A percentile compares a stretch with the other conserved stretches of the same genome.
These are phyloP conservation scores for Sinonovacula constricta DNA, from an alignment of 1,140 invertebrate genomes.

Conservation along the genomic window DNA sequence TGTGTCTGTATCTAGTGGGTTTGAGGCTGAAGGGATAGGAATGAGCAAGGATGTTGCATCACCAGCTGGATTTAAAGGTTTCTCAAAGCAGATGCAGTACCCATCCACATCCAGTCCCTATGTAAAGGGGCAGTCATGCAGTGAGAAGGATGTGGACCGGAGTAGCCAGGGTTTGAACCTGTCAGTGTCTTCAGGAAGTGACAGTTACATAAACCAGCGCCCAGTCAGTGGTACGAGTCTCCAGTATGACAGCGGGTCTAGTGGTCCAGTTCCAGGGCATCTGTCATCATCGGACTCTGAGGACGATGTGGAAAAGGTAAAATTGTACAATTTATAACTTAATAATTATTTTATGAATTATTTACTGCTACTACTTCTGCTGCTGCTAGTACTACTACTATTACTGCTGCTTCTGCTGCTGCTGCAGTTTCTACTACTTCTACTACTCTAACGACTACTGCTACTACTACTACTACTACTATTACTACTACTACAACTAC, in stretches of 20 bases:
- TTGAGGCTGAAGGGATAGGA: slow-evolving; percentile 1
- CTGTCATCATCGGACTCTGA: slow-evolving; percentile 47
- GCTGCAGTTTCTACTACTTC: no score
- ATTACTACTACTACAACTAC: no score
- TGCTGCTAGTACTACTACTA: no score
- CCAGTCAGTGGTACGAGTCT: slow-evolving; percentile 48
- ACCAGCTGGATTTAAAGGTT: slow-evolving; percentile 17
- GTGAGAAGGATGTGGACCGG: slow-evolving; percentile 27
- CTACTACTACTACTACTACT: no score
- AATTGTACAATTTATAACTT: no score
- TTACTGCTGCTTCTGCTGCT: no score
- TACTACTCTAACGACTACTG: no score
- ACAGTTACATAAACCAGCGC: slow-evolving; percentile 1
- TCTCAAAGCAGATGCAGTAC: background rate
- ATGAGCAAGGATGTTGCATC: slow-evolving; percentile 2
- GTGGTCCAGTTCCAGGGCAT: slow-evolving; percentile 4
- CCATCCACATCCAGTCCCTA: slow-evolving; percentile 43
- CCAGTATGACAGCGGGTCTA: slow-evolving; percentile 34
- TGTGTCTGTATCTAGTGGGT: slow-evolving; percentile 43
- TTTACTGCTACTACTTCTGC: no score
- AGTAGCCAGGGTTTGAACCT: slow-evolving; percentile 15
- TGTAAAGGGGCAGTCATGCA: slow-evolving; percentile 23
- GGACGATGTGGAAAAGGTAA: slow-evolving; percentile 44
- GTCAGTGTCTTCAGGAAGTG: slow-evolving; percentile 19
- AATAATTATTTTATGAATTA: no score